Conservation (phyloP, 2,888 invertebrate genomes). For the Gryllus longicercus region DNA sequence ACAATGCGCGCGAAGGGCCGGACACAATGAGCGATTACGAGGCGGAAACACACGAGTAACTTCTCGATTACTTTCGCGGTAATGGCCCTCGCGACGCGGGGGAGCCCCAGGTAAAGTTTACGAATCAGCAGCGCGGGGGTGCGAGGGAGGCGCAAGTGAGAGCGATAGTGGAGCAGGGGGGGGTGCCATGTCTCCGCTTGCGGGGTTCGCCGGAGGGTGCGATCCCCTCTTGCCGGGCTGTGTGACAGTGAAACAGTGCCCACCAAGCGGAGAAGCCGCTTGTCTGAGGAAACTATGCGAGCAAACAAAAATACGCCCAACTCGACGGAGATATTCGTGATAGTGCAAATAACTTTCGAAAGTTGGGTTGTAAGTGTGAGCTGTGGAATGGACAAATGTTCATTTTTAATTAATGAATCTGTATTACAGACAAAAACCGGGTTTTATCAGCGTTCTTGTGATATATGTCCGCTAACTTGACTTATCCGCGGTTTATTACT, state of each 20-base stretch:
- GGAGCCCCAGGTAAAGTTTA: not conserved
- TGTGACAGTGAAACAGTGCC: too few species aligned
- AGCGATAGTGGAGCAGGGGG: not conserved
- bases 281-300: not conserved
- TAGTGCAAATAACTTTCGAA: too few species aligned
- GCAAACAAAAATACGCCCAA: not conserved
- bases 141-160: not conserved
- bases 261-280: not conserved
- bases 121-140: not conserved
- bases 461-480: too few species aligned
- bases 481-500: too few species aligned
- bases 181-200: not conserved
- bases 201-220: not conserved
- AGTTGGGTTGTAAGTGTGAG: too few species aligned
- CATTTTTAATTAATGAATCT: too few species aligned
- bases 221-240: not conserved
- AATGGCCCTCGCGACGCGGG: not conserved
- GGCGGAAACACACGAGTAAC: not conserved
- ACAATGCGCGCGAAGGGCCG: not conserved
- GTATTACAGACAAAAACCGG: too few species aligned
- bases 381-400: too few species aligned
- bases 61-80: not conserved
- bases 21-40: not conserved
- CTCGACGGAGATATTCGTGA: too few species aligned
- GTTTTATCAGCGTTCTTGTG: too few species aligned